Base-by-base conservation (phyloP, 2,888 invertebrate genomes). In the Acrocyrtus sp. region DNA sequence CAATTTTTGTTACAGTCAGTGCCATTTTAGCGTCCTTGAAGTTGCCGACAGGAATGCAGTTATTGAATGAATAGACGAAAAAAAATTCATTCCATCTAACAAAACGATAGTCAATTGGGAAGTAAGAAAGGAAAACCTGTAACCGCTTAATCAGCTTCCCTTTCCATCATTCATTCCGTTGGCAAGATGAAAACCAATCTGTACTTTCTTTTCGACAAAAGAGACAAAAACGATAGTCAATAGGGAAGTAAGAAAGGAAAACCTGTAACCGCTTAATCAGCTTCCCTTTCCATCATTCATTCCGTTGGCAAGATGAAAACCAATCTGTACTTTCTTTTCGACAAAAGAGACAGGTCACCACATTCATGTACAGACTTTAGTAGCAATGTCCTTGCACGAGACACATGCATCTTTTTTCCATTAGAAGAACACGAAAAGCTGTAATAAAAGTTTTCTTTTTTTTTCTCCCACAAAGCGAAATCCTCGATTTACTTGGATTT, bases 131-230 rank as follows among this genome's bases (percentile, higher is more conserved):
- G 56, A 68, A 58, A 43, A 29, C 67, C 61, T 57, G 62, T 75
- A 78, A 80, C 76, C 78, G 80, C 78, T 77, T 80, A 78, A 80
- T 80, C 80, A 80, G 77, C 78, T 78, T 73, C 60, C 61, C 12
- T 34, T 34, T 34, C 34, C 34, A 5, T 34, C 6, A 34, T 34
- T 34, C 53, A 27, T 60, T 45, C 27, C 47, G 60, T 47, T 45
- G 47, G 50, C 51, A 48, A 27, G 34, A 22, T 47, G 47, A 61
- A 50, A 22, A 22, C 22, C 50, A 34, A 34, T 34, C 34, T 34
- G 34, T 34, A 34, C 6, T 8, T 5, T 8, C 34, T 34, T 5
- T 34, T 34, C 34, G 34, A 12, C 34, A 8, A 34, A 34, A 34
- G 34, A 34, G 12, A 34, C n/a, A 34, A 47, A 58, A 34, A 34